phyloP scores from a whole-genome alignment of 37 sponge, comb jelly and placozoan species.

The Oscarella lobularis region DNA sequence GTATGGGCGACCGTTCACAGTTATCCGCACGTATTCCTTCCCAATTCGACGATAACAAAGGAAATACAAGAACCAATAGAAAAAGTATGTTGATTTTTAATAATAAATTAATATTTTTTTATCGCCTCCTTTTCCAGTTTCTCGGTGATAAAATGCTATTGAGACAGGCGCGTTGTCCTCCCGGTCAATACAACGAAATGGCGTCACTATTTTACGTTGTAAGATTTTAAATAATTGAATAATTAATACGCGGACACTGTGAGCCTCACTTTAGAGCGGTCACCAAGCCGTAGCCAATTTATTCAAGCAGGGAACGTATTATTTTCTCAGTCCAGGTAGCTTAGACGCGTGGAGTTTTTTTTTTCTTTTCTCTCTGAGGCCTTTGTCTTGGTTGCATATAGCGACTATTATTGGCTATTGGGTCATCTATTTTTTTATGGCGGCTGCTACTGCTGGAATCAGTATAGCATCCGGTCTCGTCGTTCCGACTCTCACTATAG shows the following conservation, averaged over 20 bases:
- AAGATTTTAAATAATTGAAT: too few relatives aligned
- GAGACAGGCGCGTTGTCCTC: not conserved
- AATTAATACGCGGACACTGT: too few relatives aligned
- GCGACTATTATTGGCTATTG: conserved; percentile 1
- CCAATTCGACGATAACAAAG: not conserved
- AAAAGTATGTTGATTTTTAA: not conserved
- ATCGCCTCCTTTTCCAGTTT: not conserved
- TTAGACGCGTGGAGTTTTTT: too few relatives aligned
- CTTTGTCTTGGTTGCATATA: not conserved
- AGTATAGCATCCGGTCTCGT: conserved; percentile 8
- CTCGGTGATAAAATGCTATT: not conserved
- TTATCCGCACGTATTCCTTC: not conserved
- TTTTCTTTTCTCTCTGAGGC: too few relatives aligned
- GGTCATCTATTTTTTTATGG: conserved; percentile 2
- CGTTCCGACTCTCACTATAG: conserved; percentile 1
- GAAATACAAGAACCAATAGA: not conserved
- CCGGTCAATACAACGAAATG: not conserved
- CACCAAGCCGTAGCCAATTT: not conserved
- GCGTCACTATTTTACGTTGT: conserved; percentile 3
- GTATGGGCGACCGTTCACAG: not conserved
- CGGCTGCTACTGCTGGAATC: not conserved
- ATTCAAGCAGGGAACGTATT: conserved; percentile 5
- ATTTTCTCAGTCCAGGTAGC: not conserved
- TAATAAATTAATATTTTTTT: not conserved
- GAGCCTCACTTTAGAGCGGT: not conserved